Evolutionary conservation across 1,140 invertebrate species (phyloP).

Genomic region (Acromyrmex echinatior): DNA sequence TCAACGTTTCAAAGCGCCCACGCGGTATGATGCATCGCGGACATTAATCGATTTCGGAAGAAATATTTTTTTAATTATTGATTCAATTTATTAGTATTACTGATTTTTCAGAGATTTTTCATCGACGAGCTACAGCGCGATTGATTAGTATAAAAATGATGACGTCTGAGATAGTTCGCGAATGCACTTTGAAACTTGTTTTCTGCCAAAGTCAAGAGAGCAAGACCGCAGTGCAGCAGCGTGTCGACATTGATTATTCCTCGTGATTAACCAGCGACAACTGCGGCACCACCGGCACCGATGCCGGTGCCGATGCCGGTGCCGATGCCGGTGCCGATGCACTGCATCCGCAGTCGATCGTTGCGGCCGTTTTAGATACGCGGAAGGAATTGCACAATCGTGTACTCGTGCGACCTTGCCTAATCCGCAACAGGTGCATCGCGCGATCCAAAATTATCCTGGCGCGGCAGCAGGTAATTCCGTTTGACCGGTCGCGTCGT

Average conservation of each 20-base stretch:
- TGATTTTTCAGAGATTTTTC: background rate
- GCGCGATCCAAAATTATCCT: conserved; percentile 63
- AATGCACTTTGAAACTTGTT: conserved; percentile 9
- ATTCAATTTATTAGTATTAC: background rate
- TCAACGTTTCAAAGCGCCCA: background rate
- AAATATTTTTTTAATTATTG: background rate
- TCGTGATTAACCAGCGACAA: conserved; percentile 39
- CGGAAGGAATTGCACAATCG: conserved; percentile 28
- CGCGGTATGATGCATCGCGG: background rate
- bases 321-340: background rate
- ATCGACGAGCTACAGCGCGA: background rate
- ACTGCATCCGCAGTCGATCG: conserved; percentile 52
- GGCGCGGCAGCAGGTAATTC: conserved; percentile 43
- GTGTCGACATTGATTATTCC: conserved; percentile 45
- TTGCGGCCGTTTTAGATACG: conserved; percentile 36
- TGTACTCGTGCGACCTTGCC: conserved; percentile 60
- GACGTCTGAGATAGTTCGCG: background rate
- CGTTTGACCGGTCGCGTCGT: conserved; percentile 34
- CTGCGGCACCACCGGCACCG: conserved; percentile 9
- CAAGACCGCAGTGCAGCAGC: background rate
- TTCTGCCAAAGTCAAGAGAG: conserved; percentile 8
- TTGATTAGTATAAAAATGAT: background rate
- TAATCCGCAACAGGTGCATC: conserved; percentile 62
- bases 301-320: too few relatives aligned
- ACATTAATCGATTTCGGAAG: background rate